These are phyloP conservation scores for Aelia acuminata DNA, from an alignment of 2,888 invertebrate species.

Conservation along the genomic window DNA sequence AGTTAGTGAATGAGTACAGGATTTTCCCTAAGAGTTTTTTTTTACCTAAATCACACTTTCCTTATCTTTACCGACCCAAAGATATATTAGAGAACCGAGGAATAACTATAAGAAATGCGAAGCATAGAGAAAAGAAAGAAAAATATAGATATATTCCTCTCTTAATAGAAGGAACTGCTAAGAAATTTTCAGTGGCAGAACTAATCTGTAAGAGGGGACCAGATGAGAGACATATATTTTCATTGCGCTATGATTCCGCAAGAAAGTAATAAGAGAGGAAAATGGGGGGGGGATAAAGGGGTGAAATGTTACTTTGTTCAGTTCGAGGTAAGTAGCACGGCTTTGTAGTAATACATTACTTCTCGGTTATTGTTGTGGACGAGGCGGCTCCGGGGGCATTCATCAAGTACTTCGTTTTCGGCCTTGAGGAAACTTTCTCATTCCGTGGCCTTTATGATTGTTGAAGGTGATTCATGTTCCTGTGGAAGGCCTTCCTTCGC, in stretches of 20 bases:
- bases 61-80: neutral
- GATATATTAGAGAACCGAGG: neutral
- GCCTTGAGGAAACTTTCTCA: slow-evolving; percentile 37
- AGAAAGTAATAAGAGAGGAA: neutral
- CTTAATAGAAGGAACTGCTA: neutral
- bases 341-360: slow-evolving; percentile 39
- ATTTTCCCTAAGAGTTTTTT: too few species aligned
- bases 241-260: slow-evolving; percentile 39
- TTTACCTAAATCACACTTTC: neutral
- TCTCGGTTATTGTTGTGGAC: slow-evolving; percentile 39
- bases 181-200: neutral
- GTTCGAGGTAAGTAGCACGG: slow-evolving; percentile 29
- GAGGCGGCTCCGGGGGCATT: neutral
- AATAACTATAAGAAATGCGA: slow-evolving; percentile 5
- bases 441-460: slow-evolving; percentile 4
- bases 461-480: neutral
- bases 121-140: neutral
- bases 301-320: slow-evolving; percentile 45
- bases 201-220: slow-evolving; percentile 28
- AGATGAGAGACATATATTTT: slow-evolving; percentile 45
- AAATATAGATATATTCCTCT: too few species aligned
- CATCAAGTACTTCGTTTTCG: slow-evolving; percentile 38
- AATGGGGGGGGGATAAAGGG: neutral
- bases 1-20: too few species aligned
- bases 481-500: neutral